Evolutionary conservation across 1,140 invertebrate species (phyloP).

Genomic region (Lasaia peninsularis): DNA sequence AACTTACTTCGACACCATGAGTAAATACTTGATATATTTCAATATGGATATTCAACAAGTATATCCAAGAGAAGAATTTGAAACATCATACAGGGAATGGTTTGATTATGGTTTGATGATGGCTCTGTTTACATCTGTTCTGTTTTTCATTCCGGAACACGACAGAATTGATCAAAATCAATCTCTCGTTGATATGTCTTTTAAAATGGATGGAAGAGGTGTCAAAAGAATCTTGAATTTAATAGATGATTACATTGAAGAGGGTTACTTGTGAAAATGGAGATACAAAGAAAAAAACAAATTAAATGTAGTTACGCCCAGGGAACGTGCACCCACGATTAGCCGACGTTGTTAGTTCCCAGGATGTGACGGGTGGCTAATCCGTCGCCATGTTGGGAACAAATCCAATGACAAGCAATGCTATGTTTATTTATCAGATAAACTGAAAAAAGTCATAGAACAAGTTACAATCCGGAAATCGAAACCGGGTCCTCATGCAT

Average conservation of each 20-base stretch:
- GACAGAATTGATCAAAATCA: background rate
- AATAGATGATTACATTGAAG: background rate
- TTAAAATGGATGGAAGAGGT: background rate
- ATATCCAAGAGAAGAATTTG: background rate
- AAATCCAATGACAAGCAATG: too few relatives aligned
- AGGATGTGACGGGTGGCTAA: too few relatives aligned
- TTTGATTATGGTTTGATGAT: background rate
- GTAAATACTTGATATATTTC: background rate
- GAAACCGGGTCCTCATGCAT: too few relatives aligned
- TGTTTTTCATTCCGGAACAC: background rate
- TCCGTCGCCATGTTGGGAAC: too few relatives aligned
- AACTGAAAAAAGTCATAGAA: too few relatives aligned
- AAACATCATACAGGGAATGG: background rate
- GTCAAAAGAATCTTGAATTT: background rate
- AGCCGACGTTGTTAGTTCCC: too few relatives aligned
- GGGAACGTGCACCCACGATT: too few relatives aligned
- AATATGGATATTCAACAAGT: background rate
- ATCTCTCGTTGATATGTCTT: background rate
- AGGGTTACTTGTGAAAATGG: background rate
- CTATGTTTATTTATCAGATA: too few relatives aligned
- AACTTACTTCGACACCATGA: conserved; percentile 34
- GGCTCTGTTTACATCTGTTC: background rate
- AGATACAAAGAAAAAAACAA: background rate
- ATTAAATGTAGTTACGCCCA: too few relatives aligned
- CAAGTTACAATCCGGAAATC: too few relatives aligned